phyloP scores from a whole-genome alignment of 2,888 invertebrate genomes.

The Ypsolopha sequella region DNA sequence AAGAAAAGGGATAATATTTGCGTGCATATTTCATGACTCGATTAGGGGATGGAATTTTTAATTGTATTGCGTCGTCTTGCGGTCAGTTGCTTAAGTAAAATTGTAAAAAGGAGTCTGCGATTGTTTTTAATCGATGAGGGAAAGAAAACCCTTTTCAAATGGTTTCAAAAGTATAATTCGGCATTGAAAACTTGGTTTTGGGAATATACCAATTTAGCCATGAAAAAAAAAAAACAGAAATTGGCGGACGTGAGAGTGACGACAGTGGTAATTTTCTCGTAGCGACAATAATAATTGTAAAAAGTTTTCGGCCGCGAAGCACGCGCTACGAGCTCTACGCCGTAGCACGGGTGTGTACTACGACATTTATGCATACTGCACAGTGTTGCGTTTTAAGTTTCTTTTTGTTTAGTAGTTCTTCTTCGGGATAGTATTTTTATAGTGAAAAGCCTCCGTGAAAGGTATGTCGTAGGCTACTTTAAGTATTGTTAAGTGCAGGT shows the following conservation, averaged over 20 bases:
- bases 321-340: conserved; percentile 30
- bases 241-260: too few relatives aligned
- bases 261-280: neutral
- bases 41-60: conserved; percentile 71
- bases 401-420: neutral
- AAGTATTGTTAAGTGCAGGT: too few relatives aligned
- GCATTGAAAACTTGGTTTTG: too few relatives aligned
- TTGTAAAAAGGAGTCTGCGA: neutral
- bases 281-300: neutral
- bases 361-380: neutral
- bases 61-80: conserved; percentile 44
- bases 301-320: conserved; percentile 17
- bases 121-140: too few relatives aligned
- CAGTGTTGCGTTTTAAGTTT: neutral
- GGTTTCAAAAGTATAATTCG: too few relatives aligned
- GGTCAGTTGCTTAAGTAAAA: conserved; percentile 33
- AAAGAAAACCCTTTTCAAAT: too few relatives aligned
- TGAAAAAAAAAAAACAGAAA: too few relatives aligned
- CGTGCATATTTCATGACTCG: conserved; percentile 71
- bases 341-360: conserved; percentile 19
- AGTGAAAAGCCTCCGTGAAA: too few relatives aligned
- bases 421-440: too few relatives aligned
- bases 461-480: too few relatives aligned
- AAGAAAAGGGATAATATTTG: conserved; percentile 71
- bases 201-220: too few relatives aligned